These are phyloP conservation scores for Callipepla squamata DNA, from an alignment of 2,113 vertebrate species.

Conservation along the genomic window DNA sequence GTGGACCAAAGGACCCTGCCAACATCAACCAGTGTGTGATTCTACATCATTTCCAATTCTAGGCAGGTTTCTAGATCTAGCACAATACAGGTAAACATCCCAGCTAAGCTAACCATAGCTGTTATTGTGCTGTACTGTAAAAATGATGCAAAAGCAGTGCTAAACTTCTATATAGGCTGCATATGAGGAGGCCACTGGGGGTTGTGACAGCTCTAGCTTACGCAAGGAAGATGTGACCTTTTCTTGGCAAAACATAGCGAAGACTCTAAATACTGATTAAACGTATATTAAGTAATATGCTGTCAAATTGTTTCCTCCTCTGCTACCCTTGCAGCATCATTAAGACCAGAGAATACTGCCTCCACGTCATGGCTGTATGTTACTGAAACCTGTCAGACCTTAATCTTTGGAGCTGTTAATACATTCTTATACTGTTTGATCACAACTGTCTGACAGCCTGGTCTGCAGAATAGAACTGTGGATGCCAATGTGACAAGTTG, in stretches of 20 bases:
- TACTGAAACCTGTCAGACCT: background rate
- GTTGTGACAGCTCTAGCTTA: background rate
- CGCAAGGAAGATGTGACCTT: background rate
- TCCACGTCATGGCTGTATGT: background rate
- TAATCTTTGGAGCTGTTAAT: background rate
- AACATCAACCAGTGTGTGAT: background rate
- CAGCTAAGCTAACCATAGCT: background rate
- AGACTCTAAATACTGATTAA: background rate
- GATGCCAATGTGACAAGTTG: background rate
- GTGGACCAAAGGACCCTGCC: background rate
- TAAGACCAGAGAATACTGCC: background rate
- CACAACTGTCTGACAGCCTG: fast-evolving
- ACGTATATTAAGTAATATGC: background rate
- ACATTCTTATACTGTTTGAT: background rate
- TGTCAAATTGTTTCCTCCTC: background rate
- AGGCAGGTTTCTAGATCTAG: background rate
- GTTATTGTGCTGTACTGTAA: background rate
- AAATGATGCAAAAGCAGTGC: background rate
- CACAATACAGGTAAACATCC: background rate
- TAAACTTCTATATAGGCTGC: fast-evolving
- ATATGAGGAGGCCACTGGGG: background rate
- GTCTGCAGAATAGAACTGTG: background rate
- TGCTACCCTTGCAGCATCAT: background rate
- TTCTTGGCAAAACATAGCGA: background rate
- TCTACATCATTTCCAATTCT: background rate